Evolutionary conservation across 2,797 vertebrate genomes (phyloP).

Genomic region (Apodemus agrarius): DNA sequence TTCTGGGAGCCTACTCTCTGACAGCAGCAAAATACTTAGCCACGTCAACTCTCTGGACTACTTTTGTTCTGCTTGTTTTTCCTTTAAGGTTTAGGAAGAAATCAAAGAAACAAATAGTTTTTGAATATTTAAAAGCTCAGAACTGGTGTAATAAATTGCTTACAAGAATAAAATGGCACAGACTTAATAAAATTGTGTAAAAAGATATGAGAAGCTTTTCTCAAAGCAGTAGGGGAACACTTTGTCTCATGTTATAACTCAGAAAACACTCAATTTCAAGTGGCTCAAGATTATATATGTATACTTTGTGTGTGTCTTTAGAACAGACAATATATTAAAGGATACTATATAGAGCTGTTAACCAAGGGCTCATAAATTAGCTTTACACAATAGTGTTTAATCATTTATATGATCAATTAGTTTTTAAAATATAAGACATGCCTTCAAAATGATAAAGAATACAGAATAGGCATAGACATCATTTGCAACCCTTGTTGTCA

Average conservation of each 20-base stretch:
- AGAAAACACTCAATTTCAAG: constrained; percentile 6
- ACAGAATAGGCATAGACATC: not conserved
- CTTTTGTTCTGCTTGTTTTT: not conserved
- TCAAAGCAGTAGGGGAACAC: not conserved
- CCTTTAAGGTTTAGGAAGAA: constrained; percentile 1
- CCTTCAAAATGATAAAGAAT: not conserved
- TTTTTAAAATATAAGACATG: constrained; percentile 3
- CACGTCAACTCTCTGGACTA: not conserved
- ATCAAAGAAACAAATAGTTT: not conserved
- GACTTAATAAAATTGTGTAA: not conserved
- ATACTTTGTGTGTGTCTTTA: not conserved
- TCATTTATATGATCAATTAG: not conserved
- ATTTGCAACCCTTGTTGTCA: not conserved
- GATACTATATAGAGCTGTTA: not conserved
- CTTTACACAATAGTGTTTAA: not conserved
- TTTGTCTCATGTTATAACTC: not conserved
- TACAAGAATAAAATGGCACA: not conserved
- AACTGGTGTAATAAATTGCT: not conserved
- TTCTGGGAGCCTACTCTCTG: not conserved
- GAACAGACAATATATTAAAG: not conserved
- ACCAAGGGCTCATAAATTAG: not conserved
- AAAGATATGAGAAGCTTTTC: not conserved
- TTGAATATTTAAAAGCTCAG: not conserved
- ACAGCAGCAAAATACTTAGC: not conserved
- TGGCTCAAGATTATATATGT: not conserved